A percentile compares a stretch with the other conserved stretches of the same genome.
Conservation (phyloP, 2,797 vertebrate species). For the Australoheros facetus region DNA sequence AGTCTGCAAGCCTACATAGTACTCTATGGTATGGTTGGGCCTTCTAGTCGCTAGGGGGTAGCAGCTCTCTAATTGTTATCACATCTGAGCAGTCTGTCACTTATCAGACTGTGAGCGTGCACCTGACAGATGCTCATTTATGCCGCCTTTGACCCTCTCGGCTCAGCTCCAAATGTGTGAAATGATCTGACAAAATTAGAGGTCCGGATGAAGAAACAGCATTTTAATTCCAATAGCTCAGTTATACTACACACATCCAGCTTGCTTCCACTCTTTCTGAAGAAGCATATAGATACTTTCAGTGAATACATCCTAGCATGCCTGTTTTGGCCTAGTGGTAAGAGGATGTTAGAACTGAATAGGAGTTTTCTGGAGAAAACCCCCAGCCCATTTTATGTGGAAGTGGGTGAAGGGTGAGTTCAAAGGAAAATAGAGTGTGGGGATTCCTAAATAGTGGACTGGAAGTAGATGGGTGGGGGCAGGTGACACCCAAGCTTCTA, state of each 20-base stretch:
- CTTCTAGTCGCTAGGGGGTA: constrained; percentile 64
- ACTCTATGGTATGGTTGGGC: neutral
- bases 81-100: neutral
- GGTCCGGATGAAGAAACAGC: neutral
- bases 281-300: neutral
- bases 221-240: neutral
- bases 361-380: constrained; percentile 15
- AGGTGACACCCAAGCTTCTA: constrained; percentile 28
- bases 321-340: neutral
- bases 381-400: constrained; percentile 27
- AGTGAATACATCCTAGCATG: neutral
- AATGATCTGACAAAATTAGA: neutral
- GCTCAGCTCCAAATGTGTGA: neutral
- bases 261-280: neutral
- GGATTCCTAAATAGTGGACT: constrained; percentile 7
- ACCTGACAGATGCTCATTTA: constrained; percentile 24
- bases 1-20: neutral
- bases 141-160: constrained; percentile 3
- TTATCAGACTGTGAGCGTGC: neutral
- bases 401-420: constrained; percentile 30
- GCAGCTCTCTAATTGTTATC: constrained; percentile 34
- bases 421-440: constrained; percentile 19
- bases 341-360: neutral
- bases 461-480: constrained; percentile 3
- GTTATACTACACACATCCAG: neutral